Evolutionary conservation across 1,140 invertebrate species (phyloP), one percentile per base, ranked within the genome.

Genomic region (Drosophila sechellia): DNA sequence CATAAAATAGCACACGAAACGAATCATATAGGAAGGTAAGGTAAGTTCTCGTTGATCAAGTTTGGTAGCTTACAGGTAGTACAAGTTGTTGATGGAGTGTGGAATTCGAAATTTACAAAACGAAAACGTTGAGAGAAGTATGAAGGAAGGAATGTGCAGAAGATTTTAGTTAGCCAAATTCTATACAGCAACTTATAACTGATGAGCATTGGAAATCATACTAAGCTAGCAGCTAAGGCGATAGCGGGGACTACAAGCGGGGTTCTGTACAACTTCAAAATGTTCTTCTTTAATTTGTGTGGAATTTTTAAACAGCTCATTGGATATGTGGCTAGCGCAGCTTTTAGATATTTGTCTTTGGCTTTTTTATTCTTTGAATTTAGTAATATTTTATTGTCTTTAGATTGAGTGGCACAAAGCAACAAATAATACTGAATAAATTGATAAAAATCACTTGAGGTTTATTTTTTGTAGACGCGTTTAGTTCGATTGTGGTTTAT

Each of bases 401-500:
- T 65, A 11, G 37, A 43, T 46, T 40, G 37, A 64, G 63, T 68
- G 46, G 35, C 63, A 69, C 45, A 79, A 87, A 86, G 79, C 83
- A 89, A 89, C 37, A 73, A 89, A 89, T 83, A 89, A 84, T 89
- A 89, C 83, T 89, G 79, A 83, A 75, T 80, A 65, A 86, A 83
- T 83, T 84, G 66, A 87, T 76, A 27, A 61, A 81, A 83, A 79
- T 79, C 58, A 79, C 80, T 69, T 87, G 74, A 72, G 79, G 75
- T 75, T 58, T 39, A 59, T 48, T 71, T 48, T 39, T n/a, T 40
- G 39, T 40, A 53, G 15, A 27, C 64, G 49, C 50, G 35, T 56
- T 50, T 49, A 58, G 10, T 45, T 64, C 17, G 42, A 27, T 20
- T 34, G 52, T 52, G 54, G 71, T n/a, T 17, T 40, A 53, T 72